phyloP scores from a whole-genome alignment of 2,888 invertebrate genomes.

The Trissolcus japonicus region DNA sequence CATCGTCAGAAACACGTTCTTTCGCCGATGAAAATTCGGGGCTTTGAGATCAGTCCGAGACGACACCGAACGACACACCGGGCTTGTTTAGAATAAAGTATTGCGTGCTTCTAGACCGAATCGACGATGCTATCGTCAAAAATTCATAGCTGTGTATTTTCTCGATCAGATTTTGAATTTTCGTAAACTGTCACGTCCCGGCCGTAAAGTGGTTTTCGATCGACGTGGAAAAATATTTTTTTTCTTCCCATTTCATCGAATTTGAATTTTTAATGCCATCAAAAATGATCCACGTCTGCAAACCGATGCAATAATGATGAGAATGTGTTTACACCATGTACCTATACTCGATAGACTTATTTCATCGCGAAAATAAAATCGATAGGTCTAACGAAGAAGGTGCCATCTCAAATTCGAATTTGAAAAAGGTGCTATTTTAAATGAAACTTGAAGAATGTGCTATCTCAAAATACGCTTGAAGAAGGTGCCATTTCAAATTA shows the following conservation, averaged over 20 bases:
- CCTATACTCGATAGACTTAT: too few relatives aligned
- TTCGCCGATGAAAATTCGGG: constrained; percentile 15
- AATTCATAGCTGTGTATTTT: constrained; percentile 33
- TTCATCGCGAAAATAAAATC: too few relatives aligned
- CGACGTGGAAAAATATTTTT: constrained; percentile 18
- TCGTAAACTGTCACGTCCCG: constrained; percentile 33
- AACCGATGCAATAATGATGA: neutral
- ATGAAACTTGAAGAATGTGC: too few relatives aligned
- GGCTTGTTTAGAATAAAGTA: constrained; percentile 24
- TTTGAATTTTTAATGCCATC: constrained; percentile 13
- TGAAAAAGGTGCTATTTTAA: too few relatives aligned
- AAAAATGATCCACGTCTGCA: constrained; percentile 1
- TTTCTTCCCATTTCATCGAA: constrained; percentile 10
- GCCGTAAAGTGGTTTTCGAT: constrained; percentile 19
- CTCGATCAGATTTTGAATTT: constrained; percentile 26
- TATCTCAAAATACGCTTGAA: too few relatives aligned
- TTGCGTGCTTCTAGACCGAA: constrained; percentile 8
- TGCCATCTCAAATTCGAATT: too few relatives aligned
- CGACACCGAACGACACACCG: neutral
- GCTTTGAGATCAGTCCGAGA: neutral
- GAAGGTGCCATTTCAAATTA: too few relatives aligned
- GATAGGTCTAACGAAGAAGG: too few relatives aligned
- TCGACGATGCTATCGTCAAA: constrained; percentile 26
- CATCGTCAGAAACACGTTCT: neutral
- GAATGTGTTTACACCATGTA: neutral